These are phyloP conservation scores for Platysteira castanea DNA, from an alignment of 2,113 vertebrate species.

Conservation along the genomic window DNA sequence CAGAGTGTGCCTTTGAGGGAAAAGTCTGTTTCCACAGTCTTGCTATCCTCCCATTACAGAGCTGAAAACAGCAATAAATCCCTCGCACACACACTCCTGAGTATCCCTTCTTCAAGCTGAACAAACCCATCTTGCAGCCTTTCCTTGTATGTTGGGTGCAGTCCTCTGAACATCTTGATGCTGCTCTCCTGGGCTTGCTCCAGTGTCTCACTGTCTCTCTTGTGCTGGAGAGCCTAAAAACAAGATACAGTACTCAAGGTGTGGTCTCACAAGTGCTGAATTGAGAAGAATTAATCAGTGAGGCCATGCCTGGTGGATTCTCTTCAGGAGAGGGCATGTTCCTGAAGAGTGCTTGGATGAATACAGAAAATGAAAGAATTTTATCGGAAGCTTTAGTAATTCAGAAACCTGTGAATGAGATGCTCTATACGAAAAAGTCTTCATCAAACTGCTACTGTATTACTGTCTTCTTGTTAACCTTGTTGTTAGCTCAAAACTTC, in stretches of 20 bases:
- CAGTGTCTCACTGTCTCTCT: background rate
- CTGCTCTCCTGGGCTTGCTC: background rate
- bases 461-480: background rate
- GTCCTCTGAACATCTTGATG: background rate
- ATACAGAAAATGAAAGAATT: background rate
- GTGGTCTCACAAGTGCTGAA: background rate
- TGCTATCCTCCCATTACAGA: background rate
- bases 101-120: background rate
- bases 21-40: background rate
- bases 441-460: background rate
- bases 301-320: background rate
- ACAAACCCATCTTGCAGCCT: background rate
- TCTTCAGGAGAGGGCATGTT: background rate
- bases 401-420: background rate
- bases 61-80: background rate
- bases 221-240: background rate
- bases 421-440: background rate
- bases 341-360: background rate
- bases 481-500: background rate
- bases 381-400: background rate
- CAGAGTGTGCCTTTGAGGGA: background rate
- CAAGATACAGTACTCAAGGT: background rate
- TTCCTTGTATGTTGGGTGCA: accelerated
- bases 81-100: accelerated
- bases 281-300: background rate